Percentiles rank a stretch among this genome's conserved stretches.
phyloP scores from a whole-genome alignment of 2,888 invertebrate genomes.

The Slavum lentiscoides region DNA sequence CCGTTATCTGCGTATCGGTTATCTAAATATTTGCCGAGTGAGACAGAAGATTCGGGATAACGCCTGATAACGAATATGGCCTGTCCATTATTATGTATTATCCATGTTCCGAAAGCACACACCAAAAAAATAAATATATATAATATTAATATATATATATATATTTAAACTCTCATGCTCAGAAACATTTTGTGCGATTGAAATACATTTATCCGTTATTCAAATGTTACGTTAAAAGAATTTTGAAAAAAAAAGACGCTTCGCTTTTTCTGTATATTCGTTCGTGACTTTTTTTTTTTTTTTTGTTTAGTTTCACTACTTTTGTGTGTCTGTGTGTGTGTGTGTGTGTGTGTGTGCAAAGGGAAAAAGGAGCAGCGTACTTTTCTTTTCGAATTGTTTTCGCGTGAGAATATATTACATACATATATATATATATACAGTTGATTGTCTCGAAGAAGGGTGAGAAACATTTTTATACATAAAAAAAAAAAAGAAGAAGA shows the following conservation, averaged over 20 bases:
- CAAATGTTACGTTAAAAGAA: background rate
- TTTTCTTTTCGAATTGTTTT: conserved; percentile 9
- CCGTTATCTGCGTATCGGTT: no score
- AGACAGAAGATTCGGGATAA: no score
- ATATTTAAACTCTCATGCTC: background rate
- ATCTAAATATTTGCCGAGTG: no score
- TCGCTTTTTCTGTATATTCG: background rate
- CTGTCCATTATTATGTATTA: no score
- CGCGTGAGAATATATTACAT: conserved; percentile 7
- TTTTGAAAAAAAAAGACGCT: background rate
- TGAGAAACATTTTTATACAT: background rate
- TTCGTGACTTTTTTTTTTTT: background rate
- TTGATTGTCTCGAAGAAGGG: background rate
- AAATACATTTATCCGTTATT: conserved; percentile 2
- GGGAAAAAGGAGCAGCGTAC: no score
- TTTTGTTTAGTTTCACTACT: background rate
- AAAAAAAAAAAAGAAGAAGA: no score
- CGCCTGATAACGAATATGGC: no score
- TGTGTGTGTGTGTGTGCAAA: no score
- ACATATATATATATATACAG: no score
- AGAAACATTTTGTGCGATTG: background rate
- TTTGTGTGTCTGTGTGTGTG: background rate
- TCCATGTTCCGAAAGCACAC: no score
- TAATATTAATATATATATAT: background rate
- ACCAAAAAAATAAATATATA: no score